A percentile compares a stretch with the other conserved stretches of the same genome.
Conservation (phyloP, 2,113 vertebrate genomes). For the Arenaria interpres region DNA sequence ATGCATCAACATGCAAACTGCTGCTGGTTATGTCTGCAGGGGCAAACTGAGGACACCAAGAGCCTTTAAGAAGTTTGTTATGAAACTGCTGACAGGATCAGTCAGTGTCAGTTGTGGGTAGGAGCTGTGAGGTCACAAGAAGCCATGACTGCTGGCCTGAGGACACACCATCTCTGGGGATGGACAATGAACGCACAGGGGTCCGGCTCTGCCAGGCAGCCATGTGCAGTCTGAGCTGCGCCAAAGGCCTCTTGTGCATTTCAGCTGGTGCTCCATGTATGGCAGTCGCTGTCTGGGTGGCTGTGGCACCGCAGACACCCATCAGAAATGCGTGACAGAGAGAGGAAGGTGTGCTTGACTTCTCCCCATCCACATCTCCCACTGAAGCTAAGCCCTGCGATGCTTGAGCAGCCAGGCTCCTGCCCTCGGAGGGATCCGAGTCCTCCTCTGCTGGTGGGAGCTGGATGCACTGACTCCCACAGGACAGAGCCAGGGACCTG, state of each 20-base stretch:
- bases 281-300: fast-evolving
- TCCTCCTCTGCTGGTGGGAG: not conserved
- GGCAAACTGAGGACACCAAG: not conserved
- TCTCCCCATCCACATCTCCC: not conserved
- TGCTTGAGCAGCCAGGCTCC: fast-evolving
- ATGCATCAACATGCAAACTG: not conserved
- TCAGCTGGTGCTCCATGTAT: fast-evolving
- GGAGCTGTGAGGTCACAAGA: not conserved
- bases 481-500: too few species aligned
- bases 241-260: not conserved
- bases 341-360: too few species aligned
- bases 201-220: not conserved
- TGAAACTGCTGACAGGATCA: not conserved
- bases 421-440: fast-evolving
- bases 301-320: not conserved
- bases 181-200: not conserved
- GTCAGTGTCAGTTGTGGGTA: not conserved
- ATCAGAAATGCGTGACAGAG: not conserved
- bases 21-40: not conserved
- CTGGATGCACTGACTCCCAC: not conserved
- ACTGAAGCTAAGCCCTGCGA: not conserved
- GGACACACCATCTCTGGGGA: too few species aligned
- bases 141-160: fast-evolving
- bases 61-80: not conserved
- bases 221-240: fast-evolving